Evolutionary conservation across 2,797 vertebrate genomes (phyloP), one percentile per base, ranked within the genome.

Genomic region (Astyanax mexicanus): DNA sequence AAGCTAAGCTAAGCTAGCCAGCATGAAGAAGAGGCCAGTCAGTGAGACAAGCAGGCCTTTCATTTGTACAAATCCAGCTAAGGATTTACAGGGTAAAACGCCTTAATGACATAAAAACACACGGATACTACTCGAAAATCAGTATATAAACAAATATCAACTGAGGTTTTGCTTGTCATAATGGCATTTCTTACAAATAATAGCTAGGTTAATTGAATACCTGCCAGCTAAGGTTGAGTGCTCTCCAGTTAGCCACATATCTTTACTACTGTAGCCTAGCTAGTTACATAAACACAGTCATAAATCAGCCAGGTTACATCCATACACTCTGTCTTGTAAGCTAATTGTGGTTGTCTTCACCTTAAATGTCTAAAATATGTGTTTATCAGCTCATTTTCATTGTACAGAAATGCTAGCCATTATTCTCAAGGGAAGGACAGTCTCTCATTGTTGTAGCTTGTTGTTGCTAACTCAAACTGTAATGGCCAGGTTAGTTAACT

Each of bases 401-500:
- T 55, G 3, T 70, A 5, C 12, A 11, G 11, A 25, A 42, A 15
- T 13, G 1, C n/a, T n/a, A n/a, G n/a, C 47, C 27, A 23, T 65
- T 54, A 29, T 58, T 58, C 35, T 75, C 13, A 35, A 58, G 8
- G 72, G 79, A 82, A 86, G 80, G 90, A 78, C 73, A 82, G 17
- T 89, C 88, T 89, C 91, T 91, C 91, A 92, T 93, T 93, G 91
- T 92, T 94, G 58, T 64, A 80, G 69, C 77, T 75, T 27, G 52
- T 69, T 64, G 38, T 54, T 91, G 89, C 90, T 80, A 68, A 32
- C 69, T 69, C 47, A 19, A 60, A 3, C 13, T 77, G 68, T 72
- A 75, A 81, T 79, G 49, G 51, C 27, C 15, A 87, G 65, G 66
- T 40, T n/a, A n/a, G n/a, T n/a, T n/a, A n/a, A n/a, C 64, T 42